These are phyloP conservation scores for Calidris pugnax DNA, from an alignment of 2,113 vertebrate genomes.

Conservation along the genomic window DNA sequence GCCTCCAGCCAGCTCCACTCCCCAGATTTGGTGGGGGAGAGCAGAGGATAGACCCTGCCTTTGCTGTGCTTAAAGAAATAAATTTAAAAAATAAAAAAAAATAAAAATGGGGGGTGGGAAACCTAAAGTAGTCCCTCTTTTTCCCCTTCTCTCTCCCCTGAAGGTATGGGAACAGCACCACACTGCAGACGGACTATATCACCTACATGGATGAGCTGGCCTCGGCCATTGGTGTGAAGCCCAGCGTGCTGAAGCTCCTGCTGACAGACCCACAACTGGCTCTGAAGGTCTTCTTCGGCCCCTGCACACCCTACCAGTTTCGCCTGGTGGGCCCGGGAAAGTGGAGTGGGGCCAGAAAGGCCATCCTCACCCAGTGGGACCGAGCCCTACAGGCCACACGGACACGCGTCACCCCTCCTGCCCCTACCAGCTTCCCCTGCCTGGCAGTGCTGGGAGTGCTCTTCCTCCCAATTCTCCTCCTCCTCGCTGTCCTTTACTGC, in stretches of 20 bases:
- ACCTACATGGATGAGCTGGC: slow-evolving; percentile 81
- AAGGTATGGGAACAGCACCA: slow-evolving; percentile 59
- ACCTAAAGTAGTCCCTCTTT: not conserved
- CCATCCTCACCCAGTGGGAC: slow-evolving; percentile 82
- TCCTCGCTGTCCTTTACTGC: not conserved
- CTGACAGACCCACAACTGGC: slow-evolving; percentile 79
- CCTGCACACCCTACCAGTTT: slow-evolving; percentile 82
- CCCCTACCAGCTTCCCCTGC: not conserved
- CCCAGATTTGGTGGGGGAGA: not conserved
- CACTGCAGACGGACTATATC: slow-evolving; percentile 78
- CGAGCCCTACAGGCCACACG: slow-evolving; percentile 66
- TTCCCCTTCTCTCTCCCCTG: not conserved
- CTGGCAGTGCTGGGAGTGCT: slow-evolving; percentile 25
- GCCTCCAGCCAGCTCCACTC: not conserved
- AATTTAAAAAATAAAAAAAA: no score
- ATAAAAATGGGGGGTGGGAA: rapidly evolving
- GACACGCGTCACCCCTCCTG: slow-evolving; percentile 52
- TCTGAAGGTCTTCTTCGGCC: slow-evolving; percentile 77
- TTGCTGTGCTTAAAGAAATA: not conserved
- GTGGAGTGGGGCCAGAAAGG: slow-evolving; percentile 77
- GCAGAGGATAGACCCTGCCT: not conserved
- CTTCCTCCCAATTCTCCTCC: slow-evolving; percentile 8
- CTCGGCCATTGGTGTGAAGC: slow-evolving; percentile 71
- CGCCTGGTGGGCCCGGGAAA: slow-evolving; percentile 77
- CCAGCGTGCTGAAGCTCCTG: slow-evolving; percentile 75